phyloP scores from a whole-genome alignment of 2,797 vertebrate species.

The Schizopygopsis pylzovi region DNA sequence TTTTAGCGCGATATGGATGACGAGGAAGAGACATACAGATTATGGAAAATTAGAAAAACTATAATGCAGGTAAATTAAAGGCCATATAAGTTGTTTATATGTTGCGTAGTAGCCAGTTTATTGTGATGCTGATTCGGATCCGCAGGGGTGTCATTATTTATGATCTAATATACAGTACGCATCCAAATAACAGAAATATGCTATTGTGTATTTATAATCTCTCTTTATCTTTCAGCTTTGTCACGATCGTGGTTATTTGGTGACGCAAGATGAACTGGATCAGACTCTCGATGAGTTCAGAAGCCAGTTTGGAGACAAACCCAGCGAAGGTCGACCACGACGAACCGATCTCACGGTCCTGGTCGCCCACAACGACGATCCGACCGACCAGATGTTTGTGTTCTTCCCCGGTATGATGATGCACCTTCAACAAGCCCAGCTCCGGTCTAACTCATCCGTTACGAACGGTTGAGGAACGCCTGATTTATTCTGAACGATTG shows the following conservation, averaged over 20 bases:
- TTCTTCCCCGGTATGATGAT: conserved; percentile 90
- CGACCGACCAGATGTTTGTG: conserved; percentile 98
- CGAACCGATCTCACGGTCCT: conserved; percentile 94
- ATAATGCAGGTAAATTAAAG: conserved; percentile 85
- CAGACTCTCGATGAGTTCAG: conserved; percentile 97
- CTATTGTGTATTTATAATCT: background rate
- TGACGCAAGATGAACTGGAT: conserved; percentile 97
- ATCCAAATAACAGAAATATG: background rate
- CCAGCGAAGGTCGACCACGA: conserved; percentile 91
- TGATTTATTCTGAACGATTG: background rate
- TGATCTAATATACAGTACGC: too few species aligned
- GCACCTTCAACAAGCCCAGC: background rate
- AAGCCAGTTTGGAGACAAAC: conserved; percentile 94
- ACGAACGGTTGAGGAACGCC: background rate
- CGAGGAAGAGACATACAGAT: conserved; percentile 91
- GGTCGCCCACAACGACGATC: conserved; percentile 97
- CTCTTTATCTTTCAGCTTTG: conserved; percentile 79
- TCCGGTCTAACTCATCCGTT: background rate
- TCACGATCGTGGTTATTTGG: conserved; percentile 94
- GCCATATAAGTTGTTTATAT: background rate
- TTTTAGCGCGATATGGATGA: conserved; percentile 83
- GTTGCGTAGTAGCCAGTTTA: background rate
- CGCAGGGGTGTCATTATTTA: background rate
- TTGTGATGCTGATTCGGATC: background rate
- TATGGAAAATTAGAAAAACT: conserved; percentile 94